These are phyloP conservation scores for Perognathus longimembris DNA, from an alignment of 2,113 vertebrate genomes.

Conservation along the genomic window DNA sequence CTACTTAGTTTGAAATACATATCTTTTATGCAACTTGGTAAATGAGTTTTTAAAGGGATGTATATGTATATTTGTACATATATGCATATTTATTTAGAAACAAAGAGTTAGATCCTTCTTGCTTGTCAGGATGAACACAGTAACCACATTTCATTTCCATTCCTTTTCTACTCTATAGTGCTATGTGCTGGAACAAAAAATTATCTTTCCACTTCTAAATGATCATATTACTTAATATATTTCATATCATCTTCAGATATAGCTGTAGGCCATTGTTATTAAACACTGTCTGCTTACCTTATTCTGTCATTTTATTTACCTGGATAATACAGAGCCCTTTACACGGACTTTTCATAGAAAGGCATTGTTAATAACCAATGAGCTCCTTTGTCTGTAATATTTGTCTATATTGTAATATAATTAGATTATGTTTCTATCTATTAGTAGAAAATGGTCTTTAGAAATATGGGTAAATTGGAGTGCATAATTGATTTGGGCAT, in stretches of 20 bases:
- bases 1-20: constrained; percentile 18
- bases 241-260: background rate
- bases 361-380: constrained; percentile 39
- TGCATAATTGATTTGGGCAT: constrained; percentile 40
- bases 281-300: constrained; percentile 2
- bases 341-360: constrained; percentile 56
- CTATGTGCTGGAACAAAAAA: constrained; percentile 19
- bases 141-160: background rate
- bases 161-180: background rate
- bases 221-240: constrained; percentile 16
- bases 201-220: background rate
- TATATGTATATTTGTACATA: background rate
- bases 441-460: constrained; percentile 64
- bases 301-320: constrained; percentile 59
- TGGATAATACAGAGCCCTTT: constrained; percentile 46
- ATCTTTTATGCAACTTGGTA: constrained; percentile 24
- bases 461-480: constrained; percentile 62
- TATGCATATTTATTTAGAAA: background rate
- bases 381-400: constrained; percentile 45
- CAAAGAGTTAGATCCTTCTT: background rate
- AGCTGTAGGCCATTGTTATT: constrained; percentile 6
- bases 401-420: constrained; percentile 55
- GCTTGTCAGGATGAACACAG: background rate
- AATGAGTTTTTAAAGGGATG: background rate
- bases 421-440: constrained; percentile 68